These are phyloP conservation scores for Pollimyrus isidori DNA, from an alignment of 2,113 vertebrate species.

Conservation along the genomic window DNA sequence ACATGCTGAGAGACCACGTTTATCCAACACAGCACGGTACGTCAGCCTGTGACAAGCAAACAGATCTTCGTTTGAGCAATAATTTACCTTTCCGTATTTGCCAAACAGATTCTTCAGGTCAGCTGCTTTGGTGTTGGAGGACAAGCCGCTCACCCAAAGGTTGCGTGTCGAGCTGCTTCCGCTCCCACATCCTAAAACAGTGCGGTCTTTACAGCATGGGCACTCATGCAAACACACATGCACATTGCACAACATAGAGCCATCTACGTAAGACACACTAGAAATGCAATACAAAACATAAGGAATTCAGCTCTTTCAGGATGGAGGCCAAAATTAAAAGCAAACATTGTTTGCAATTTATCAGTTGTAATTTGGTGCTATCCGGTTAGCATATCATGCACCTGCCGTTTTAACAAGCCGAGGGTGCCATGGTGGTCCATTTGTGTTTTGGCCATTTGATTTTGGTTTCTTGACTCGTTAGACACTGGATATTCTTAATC, in stretches of 20 bases:
- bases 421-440: neutral
- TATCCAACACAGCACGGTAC: neutral
- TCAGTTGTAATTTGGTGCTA: neutral
- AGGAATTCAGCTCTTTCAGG: neutral
- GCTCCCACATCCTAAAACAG: conserved; percentile 59
- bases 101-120: conserved; percentile 97
- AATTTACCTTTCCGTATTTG: conserved; percentile 93
- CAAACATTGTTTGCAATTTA: neutral
- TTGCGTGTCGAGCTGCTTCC: conserved; percentile 77
- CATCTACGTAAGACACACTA: neutral
- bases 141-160: conserved; percentile 94
- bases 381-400: neutral
- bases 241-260: neutral
- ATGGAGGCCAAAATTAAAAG: neutral
- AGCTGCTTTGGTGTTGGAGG: conserved; percentile 95
- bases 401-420: neutral
- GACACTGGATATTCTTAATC: neutral
- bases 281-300: neutral
- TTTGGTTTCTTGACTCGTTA: neutral
- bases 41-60: neutral
- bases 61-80: neutral
- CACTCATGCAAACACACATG: neutral
- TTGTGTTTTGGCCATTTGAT: neutral
- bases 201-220: neutral
- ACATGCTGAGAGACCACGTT: neutral